These are phyloP conservation scores for Baronia brevicornis DNA, from an alignment of 2,888 invertebrate genomes.

Conservation along the genomic window DNA sequence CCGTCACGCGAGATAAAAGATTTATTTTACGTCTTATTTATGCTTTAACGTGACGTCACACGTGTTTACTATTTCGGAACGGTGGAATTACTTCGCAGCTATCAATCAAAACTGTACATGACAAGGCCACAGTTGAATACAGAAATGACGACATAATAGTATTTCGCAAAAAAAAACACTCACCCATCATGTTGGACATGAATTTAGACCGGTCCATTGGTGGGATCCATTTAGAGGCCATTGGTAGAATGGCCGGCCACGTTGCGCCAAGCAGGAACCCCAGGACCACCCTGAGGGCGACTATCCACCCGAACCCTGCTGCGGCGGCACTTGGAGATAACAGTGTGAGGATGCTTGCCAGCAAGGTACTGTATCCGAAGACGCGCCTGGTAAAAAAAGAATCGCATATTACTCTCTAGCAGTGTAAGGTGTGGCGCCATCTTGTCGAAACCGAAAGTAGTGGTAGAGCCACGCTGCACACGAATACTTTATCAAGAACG, in stretches of 20 bases:
- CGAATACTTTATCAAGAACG: too few species aligned
- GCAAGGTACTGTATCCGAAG: conserved; percentile 90
- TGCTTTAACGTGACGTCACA: conserved; percentile 4
- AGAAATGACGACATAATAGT: conserved; percentile 18
- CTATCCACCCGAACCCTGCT: conserved; percentile 80
- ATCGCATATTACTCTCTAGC: conserved; percentile 4
- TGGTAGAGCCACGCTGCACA: too few species aligned
- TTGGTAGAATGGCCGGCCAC: conserved; percentile 95
- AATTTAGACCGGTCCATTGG: conserved; percentile 95
- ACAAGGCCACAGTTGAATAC: conserved; percentile 5
- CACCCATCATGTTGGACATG: conserved; percentile 94
- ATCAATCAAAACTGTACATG: conserved; percentile 6
- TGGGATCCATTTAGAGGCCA: conserved; percentile 96
- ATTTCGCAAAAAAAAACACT: conserved; percentile 29
- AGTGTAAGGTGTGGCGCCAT: too few species aligned
- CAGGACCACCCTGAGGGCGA: conserved; percentile 82
- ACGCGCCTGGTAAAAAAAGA: conserved; percentile 71
- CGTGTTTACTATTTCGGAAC: conserved; percentile 7
- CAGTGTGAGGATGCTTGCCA: conserved; percentile 87
- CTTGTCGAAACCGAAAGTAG: too few species aligned
- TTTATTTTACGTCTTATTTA: too few species aligned
- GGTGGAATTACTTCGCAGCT: conserved; percentile 10
- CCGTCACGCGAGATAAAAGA: too few species aligned
- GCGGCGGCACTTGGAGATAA: conserved; percentile 86
- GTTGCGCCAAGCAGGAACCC: conserved; percentile 90